Evolutionary conservation across 1,140 invertebrate genomes (phyloP), one percentile per base, ranked within the genome.

Genomic region (Carposina sasakii): DNA sequence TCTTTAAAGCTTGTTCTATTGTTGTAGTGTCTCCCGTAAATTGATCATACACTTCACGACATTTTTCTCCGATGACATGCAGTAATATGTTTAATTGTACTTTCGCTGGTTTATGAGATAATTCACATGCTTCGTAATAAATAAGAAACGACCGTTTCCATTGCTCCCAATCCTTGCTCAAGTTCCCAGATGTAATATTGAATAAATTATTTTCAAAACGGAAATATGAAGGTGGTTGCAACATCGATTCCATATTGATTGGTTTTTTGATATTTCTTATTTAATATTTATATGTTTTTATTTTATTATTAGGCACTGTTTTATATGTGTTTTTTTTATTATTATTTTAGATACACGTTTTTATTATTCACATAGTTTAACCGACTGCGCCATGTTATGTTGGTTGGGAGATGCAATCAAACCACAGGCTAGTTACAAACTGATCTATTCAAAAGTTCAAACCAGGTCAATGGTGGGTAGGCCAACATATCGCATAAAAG

Each of bases 11-110:
- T 10, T 5, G 28, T 1, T 51, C 30, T 16, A 57, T 33, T n/a
- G 30, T 40, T 4, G 33, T 50, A 2, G 33, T 4, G 10, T 48
- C 42, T 30, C 17, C 21, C 28, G 54, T 43, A 24, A 63, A 63
- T 12, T 47, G 59, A 39, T 60, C 55, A 17, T 50, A 57, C n/a
- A 63, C 51, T 3, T 60, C 45, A 16, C 48, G 31, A 28, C 53
- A 48, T 24, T 60, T 20, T 19, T 34, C 13, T 46, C 57, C 17
- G 47, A 59, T 26, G 9, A 54, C 17, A 30, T 41, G 41, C 33
- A 45, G 37, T 20, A 45, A 33, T 30, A 46, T 44, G 13, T 37
- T 40, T 15, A 52, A 28, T 33, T 63, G 58, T 21, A 51, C 41
- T 19, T 49, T 37, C 24, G 45, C 49, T 12, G 15, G 0, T 28